phyloP scores from a whole-genome alignment of 2,113 vertebrate species.

The Cisticola juncidis region DNA sequence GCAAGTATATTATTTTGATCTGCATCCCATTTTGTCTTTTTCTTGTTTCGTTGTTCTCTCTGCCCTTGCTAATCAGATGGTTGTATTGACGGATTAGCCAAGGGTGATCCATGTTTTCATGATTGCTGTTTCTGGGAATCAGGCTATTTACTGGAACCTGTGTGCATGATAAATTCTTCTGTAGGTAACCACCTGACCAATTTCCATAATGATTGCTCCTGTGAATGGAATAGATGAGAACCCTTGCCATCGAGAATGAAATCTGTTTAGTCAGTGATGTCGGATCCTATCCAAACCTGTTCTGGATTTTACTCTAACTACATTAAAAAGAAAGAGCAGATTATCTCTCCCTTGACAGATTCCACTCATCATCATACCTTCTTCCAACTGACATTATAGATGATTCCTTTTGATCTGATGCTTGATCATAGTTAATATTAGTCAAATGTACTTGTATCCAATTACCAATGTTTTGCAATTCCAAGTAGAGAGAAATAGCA shows the following conservation, averaged over 20 bases:
- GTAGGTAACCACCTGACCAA: conserved; percentile 9
- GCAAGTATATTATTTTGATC: not conserved
- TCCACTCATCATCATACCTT: not conserved
- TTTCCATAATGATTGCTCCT: not conserved
- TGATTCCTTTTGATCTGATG: not conserved
- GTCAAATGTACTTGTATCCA: not conserved
- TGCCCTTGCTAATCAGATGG: conserved; percentile 45
- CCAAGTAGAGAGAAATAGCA: not conserved
- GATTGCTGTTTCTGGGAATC: not conserved
- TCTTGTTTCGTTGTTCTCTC: not conserved
- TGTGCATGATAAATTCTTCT: conserved; percentile 9
- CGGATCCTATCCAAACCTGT: not conserved
- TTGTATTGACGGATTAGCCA: conserved; percentile 19
- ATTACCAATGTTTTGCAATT: not conserved
- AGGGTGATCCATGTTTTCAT: not conserved
- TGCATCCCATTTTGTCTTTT: not conserved
- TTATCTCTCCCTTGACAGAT: not conserved
- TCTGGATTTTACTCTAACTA: not conserved
- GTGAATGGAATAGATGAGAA: not conserved
- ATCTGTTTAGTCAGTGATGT: not conserved
- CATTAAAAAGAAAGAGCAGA: not conserved
- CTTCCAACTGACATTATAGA: not conserved
- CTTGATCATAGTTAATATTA: not conserved
- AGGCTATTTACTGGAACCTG: conserved; percentile 3
- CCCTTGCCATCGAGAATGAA: not conserved